These are phyloP conservation scores for Prinia subflava DNA, from an alignment of 2,113 vertebrate species.

Conservation along the genomic window DNA sequence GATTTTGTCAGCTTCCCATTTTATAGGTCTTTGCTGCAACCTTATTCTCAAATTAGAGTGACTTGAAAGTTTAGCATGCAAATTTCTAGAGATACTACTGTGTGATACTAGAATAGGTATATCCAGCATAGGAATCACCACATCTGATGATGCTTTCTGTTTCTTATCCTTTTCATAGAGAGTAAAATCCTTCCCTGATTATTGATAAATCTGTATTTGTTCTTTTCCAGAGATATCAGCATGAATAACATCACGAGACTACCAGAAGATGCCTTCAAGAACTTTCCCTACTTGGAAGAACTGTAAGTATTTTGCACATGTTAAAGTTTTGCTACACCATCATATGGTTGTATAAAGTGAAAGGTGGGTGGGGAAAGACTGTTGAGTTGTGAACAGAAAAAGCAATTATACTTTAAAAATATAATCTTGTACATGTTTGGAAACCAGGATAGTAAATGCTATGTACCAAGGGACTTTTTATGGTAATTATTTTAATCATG, in stretches of 20 bases:
- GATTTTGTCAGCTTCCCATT: neutral
- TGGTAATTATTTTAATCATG: constrained; percentile 61
- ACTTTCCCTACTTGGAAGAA: constrained; percentile 92
- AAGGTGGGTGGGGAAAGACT: neutral
- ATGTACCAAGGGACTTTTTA: constrained; percentile 47
- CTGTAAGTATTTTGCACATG: constrained; percentile 82
- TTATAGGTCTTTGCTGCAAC: neutral
- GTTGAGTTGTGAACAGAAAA: neutral
- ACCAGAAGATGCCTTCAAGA: constrained; percentile 91
- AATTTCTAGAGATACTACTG: neutral
- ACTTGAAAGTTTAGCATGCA: neutral
- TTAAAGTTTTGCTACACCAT: neutral
- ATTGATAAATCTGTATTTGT: neutral
- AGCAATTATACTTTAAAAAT: neutral
- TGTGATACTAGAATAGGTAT: neutral
- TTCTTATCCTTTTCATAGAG: neutral
- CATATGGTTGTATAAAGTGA: neutral
- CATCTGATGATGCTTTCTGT: neutral
- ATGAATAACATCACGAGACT: constrained; percentile 99
- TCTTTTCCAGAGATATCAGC: constrained; percentile 89
- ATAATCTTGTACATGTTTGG: constrained; percentile 37
- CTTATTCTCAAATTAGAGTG: neutral
- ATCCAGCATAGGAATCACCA: too few relatives aligned
- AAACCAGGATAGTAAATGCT: constrained; percentile 57
- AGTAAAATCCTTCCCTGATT: neutral